A percentile compares a stretch with the other conserved stretches of the same genome.
Evolutionary conservation across 1,140 invertebrate species (phyloP).

Genomic region (Drosophila eugracilis): DNA sequence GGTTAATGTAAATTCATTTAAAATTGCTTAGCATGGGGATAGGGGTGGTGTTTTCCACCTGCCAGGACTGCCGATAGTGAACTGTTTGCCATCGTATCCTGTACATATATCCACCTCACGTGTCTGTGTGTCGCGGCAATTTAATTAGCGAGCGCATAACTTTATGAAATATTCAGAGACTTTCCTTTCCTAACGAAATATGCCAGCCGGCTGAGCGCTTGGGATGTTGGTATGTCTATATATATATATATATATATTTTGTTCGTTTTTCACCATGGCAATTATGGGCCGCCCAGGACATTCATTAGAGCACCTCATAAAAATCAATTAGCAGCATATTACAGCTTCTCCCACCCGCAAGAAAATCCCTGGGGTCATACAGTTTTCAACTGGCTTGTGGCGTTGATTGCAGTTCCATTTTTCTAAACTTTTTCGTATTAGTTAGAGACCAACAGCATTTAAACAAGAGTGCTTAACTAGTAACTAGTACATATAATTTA

Average conservation of each 20-base stretch:
- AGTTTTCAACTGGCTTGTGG: constrained; percentile 23
- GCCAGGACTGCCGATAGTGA: constrained; percentile 59
- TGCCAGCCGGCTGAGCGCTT: constrained; percentile 36
- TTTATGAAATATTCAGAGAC: constrained; percentile 80
- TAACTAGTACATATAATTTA: no score
- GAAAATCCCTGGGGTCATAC: constrained; percentile 27
- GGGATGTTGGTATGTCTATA: constrained; percentile 3
- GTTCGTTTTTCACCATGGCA: constrained; percentile 33
- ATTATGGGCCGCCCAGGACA: constrained; percentile 41
- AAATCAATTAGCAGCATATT: constrained; percentile 58
- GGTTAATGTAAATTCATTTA: constrained; percentile 79
- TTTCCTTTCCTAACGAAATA: constrained; percentile 72
- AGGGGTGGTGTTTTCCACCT: background rate
- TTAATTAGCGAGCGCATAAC: constrained; percentile 81
- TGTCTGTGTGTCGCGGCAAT: constrained; percentile 73
- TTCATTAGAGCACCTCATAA: constrained; percentile 76
- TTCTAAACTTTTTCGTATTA: no score
- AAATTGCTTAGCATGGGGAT: constrained; percentile 47
- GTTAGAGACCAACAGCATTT: no score
- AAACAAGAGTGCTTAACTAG: no score
- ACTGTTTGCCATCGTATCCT: constrained; percentile 33
- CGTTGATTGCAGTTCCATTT: background rate
- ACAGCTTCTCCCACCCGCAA: constrained; percentile 2
- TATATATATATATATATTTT: constrained; percentile 17
- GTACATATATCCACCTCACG: constrained; percentile 12